Evolutionary conservation across 2,113 vertebrate species (phyloP).

Genomic region (Pachyramphus minor): DNA sequence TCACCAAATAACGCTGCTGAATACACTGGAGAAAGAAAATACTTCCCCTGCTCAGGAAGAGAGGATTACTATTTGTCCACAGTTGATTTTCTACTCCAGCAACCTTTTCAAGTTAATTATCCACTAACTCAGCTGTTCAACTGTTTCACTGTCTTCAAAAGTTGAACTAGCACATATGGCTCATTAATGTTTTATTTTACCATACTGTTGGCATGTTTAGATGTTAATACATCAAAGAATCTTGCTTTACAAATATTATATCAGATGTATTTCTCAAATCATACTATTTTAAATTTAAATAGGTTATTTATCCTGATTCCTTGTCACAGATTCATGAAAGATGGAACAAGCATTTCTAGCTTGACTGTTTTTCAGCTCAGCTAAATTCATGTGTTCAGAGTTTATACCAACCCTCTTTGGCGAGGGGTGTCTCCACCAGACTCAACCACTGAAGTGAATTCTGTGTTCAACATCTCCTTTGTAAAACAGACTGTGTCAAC

Average conservation of each 20-base stretch:
- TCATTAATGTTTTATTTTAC: background rate
- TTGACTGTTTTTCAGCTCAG: background rate
- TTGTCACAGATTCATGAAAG: background rate
- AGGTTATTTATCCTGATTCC: background rate
- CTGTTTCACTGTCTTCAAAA: background rate
- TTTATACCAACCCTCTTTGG: background rate
- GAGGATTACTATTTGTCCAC: background rate
- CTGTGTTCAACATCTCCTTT: background rate
- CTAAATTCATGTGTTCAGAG: background rate
- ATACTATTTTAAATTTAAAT: background rate
- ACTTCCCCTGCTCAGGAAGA: background rate
- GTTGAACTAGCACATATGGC: background rate
- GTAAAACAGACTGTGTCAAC: background rate
- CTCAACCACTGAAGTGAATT: background rate
- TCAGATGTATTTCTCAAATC: background rate
- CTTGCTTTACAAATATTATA: background rate
- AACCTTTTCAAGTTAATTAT: background rate
- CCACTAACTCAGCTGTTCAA: background rate
- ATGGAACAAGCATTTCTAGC: background rate
- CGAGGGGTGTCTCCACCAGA: rapidly evolving
- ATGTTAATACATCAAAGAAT: background rate
- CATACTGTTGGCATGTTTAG: background rate
- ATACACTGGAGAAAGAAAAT: background rate
- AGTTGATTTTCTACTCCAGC: background rate
- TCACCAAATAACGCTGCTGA: background rate